Base-by-base conservation (phyloP, 92 coral and sea anemone genomes). In the Porites evermanni region DNA sequence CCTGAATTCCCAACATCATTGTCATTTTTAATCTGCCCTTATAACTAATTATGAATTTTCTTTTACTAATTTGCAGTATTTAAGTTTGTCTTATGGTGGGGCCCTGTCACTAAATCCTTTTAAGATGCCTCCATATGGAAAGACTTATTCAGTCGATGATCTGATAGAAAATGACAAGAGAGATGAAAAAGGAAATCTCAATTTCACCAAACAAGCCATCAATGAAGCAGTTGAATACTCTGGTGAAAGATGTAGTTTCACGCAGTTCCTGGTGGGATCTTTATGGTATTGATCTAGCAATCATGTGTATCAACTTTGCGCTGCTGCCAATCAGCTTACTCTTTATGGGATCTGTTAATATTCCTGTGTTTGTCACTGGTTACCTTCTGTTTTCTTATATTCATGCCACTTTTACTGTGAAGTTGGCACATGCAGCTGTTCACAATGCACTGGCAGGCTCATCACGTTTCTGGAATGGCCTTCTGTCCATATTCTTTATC, bases 191-290 rank as follows among this genome's bases (percentile, higher is more conserved):
- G 65, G 65, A 80, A 58, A 54, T 81, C 12, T 70, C 24, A 58
- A 54, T 81, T 3, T 58, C 24, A 17, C 76, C 51, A 32, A 54
- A 86, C 72, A 79, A 79, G 53, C 97, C 98, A 20, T 95, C 97
- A n/a, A 84, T 84, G 44, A 73, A 84, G 2, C 91, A 91, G 52
- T 87, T 95, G 53, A 91, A 81, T 63, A 61, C 76, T 4, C 79
- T 95, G 60, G 95, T 95, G 70, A 90, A 88, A 80, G 79, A 94
- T 60, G 88, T 89, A 1, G 79, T 94, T 11, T 86, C 81, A n/a
- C 56, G 75, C 4, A 89, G 91, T 59, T 86, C 91, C 26, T 95
- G 98, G 97, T 95, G 98, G 98, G 97, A 95, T 13, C 90, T 91
- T 29, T 91, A 95, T 79, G 98, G 98, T 20, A 58, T 91, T 64